phyloP scores from a whole-genome alignment of 2,113 vertebrate species.

The Emberiza fucata region DNA sequence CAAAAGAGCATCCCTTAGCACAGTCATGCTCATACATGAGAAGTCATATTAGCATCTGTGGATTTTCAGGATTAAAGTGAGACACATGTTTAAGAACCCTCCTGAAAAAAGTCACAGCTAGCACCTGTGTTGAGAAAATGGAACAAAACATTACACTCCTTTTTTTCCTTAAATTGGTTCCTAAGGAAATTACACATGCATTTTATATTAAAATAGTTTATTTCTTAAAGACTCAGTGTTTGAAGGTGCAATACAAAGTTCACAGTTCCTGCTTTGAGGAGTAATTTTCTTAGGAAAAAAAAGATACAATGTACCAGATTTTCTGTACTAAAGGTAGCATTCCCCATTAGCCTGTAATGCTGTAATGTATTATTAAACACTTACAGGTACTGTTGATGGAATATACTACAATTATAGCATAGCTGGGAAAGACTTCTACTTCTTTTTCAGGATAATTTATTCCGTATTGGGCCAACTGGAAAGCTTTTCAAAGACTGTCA shows the following conservation, averaged over 20 bases:
- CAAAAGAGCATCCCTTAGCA: not conserved
- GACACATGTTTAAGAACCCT: not conserved
- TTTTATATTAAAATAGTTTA: not conserved
- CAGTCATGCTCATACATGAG: not conserved
- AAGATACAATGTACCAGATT: not conserved
- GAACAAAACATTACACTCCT: not conserved
- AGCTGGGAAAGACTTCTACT: not conserved
- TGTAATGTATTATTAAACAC: slow-evolving; percentile 52
- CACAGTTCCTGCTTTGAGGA: not conserved
- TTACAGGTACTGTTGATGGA: not conserved
- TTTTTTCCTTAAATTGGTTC: not conserved
- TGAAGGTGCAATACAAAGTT: not conserved
- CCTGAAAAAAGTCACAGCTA: not conserved
- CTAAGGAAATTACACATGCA: not conserved
- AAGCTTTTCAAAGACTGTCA: slow-evolving; percentile 47
- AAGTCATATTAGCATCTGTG: not conserved
- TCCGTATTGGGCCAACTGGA: slow-evolving; percentile 26
- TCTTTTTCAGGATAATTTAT: slow-evolving; percentile 50
- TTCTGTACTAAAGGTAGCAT: not conserved
- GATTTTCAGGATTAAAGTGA: not conserved
- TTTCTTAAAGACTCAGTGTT: not conserved
- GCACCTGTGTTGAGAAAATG: not conserved
- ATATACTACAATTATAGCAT: slow-evolving; percentile 8
- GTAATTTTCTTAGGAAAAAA: not conserved
- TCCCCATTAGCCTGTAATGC: not conserved